Evolutionary conservation across 2,113 vertebrate species (phyloP).

Genomic region (Tetraodon nigroviridis): DNA sequence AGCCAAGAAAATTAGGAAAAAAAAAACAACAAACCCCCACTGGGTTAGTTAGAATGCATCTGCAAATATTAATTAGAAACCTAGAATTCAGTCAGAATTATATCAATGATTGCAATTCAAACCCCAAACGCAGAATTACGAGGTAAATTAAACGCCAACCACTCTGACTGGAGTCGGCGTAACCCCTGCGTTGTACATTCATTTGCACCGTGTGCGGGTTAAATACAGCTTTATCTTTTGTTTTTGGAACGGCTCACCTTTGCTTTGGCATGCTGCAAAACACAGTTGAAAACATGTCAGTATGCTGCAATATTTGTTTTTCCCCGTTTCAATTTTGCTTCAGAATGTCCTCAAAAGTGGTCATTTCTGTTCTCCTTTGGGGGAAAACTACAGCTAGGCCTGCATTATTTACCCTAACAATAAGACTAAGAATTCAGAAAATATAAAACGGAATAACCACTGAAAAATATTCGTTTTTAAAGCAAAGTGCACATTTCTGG

Average conservation of each 20-base stretch:
- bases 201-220: too few relatives aligned
- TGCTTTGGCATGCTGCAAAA: slow-evolving; percentile 36
- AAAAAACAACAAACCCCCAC: not conserved
- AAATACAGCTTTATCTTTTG: too few relatives aligned
- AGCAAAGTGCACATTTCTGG: too few relatives aligned
- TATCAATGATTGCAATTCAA: not conserved
- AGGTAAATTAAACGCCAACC: not conserved
- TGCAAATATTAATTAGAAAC: slow-evolving; percentile 1
- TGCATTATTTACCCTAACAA: too few relatives aligned
- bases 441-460: too few relatives aligned
- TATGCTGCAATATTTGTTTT: not conserved
- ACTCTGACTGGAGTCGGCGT: not conserved
- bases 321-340: not conserved
- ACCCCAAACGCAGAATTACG: not conserved
- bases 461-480: too few relatives aligned
- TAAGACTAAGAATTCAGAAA: too few relatives aligned
- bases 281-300: not conserved
- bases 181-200: not conserved
- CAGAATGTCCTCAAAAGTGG: too few relatives aligned
- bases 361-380: too few relatives aligned
- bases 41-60: slow-evolving; percentile 8
- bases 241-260: slow-evolving; percentile 33
- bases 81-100: not conserved
- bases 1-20: slow-evolving; percentile 1
- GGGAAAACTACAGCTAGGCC: too few relatives aligned